Base-by-base conservation (phyloP, 2,797 vertebrate species). In the Chelmon rostratus region DNA sequence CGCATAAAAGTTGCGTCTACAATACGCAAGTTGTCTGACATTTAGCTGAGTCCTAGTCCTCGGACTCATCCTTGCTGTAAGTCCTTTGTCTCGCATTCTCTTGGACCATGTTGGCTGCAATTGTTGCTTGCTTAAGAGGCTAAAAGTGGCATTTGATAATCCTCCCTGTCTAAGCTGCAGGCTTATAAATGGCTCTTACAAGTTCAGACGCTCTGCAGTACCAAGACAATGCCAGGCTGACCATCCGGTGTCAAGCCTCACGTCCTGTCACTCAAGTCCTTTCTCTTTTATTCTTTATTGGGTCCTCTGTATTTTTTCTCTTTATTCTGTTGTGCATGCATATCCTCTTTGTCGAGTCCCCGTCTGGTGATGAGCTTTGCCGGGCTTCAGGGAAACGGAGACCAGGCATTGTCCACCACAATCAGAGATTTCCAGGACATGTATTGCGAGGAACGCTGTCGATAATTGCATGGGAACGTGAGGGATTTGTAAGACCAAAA, bases 81-180 rank as follows among this genome's bases (percentile, higher is more conserved):
- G 71, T 78, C 78, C 71, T 88, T 89, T 90, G 77, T 93, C 71
- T 88, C 25, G 0, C 18, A 12, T 69, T 89, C 75, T 88, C 84
- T 83, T 62, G 71, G 84, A 88, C 81, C 73, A 25, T 73, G 84
- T 82, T 89, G 77, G 72, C 82, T 75, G 79, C 84, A 67, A 81
- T 77, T 89, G 90, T 79, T 76, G 68, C 78, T 89, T 82, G 85
- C 61, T 91, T 89, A 91, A 92, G 88, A 91, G 87, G 92, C 92
- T 89, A 76, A 89, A 94, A 92, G 88, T 88, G 86, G 70, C 53
- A 68, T 87, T 81, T 88, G 87, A 89, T 93, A 95, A 95, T 95
- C 92, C 94, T 79, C 73, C 78, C 71, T n/a, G 86, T 85, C 88
- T 92, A 87, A 93, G 90, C 93, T 78, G 77, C 69, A 58, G 68